phyloP scores from a whole-genome alignment of 1,140 invertebrate genomes.

The Leptinotarsa defecta region DNA sequence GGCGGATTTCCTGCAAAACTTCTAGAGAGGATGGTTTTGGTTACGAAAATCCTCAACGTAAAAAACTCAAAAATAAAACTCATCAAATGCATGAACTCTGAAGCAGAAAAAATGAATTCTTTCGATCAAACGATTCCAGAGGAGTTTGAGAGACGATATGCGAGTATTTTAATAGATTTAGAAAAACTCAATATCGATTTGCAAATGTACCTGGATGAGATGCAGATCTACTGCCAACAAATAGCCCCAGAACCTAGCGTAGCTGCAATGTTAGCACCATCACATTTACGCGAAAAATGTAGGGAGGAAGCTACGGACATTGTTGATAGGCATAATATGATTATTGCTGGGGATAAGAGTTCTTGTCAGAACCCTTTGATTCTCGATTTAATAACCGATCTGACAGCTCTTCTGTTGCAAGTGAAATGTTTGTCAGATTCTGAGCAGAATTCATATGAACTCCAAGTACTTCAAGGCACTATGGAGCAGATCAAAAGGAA shows the following conservation, averaged over 20 bases:
- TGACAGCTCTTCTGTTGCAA: slow-evolving; percentile 91
- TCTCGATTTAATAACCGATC: slow-evolving; percentile 81
- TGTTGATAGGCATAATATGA: slow-evolving; percentile 75
- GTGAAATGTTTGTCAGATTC: slow-evolving; percentile 90
- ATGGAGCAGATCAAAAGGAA: slow-evolving; percentile 86
- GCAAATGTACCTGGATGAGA: slow-evolving; percentile 80
- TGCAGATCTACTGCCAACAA: slow-evolving; percentile 85
- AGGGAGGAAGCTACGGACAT: slow-evolving; percentile 81
- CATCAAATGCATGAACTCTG: slow-evolving; percentile 86
- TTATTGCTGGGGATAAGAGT: slow-evolving; percentile 60
- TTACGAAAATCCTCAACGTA: slow-evolving; percentile 82
- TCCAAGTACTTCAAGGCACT: slow-evolving; percentile 90
- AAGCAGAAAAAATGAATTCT: slow-evolving; percentile 85
- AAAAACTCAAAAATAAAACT: slow-evolving; percentile 83
- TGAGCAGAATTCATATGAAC: slow-evolving; percentile 87
- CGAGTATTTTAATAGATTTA: slow-evolving; percentile 85
- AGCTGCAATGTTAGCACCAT: slow-evolving; percentile 85
- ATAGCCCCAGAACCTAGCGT: slow-evolving; percentile 86
- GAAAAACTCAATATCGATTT: slow-evolving; percentile 91
- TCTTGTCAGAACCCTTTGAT: slow-evolving; percentile 63
- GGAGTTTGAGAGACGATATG: slow-evolving; percentile 91
- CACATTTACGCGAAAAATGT: slow-evolving; percentile 84
- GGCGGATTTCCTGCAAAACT: slow-evolving; percentile 86
- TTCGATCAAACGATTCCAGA: slow-evolving; percentile 76
- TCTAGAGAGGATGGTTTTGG: slow-evolving; percentile 82